Evolutionary conservation across 2,797 vertebrate genomes (phyloP).

Genomic region (Anisognathus igniventris): DNA sequence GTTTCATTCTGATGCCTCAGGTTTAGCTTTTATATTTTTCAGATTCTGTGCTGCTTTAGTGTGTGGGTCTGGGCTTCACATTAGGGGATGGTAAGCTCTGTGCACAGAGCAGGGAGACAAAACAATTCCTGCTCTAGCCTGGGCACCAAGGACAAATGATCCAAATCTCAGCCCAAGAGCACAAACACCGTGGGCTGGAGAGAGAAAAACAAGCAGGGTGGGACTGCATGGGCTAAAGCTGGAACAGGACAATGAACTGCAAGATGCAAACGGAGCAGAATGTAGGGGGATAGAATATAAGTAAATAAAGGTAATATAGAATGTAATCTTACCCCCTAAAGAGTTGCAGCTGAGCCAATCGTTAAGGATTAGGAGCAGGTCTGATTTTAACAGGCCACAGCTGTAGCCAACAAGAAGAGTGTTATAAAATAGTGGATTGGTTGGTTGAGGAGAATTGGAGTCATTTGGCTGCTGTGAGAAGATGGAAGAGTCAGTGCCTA

Average conservation of each 20-base stretch:
- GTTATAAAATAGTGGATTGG: no score
- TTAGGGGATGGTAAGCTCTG: fast-evolving
- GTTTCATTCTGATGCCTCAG: background rate
- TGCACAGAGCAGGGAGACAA: background rate
- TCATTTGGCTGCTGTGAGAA: no score
- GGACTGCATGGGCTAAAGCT: background rate
- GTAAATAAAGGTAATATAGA: no score
- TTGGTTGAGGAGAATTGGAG: no score
- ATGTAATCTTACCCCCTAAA: no score
- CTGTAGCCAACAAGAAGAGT: no score
- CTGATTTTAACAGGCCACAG: no score
- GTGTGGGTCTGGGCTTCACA: fast-evolving
- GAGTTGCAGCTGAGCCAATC: no score
- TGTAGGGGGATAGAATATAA: no score
- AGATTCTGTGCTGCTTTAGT: background rate
- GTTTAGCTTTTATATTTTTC: background rate
- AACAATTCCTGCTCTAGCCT: background rate
- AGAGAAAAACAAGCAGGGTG: background rate
- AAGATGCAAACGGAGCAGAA: background rate
- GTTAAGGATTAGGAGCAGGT: no score
- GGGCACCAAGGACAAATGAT: background rate
- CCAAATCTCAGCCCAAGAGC: background rate
- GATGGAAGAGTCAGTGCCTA: no score
- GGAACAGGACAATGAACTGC: background rate
- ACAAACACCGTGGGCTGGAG: background rate